Conservation (phyloP, 1,140 invertebrate species). For the Campoletis sonorensis region DNA sequence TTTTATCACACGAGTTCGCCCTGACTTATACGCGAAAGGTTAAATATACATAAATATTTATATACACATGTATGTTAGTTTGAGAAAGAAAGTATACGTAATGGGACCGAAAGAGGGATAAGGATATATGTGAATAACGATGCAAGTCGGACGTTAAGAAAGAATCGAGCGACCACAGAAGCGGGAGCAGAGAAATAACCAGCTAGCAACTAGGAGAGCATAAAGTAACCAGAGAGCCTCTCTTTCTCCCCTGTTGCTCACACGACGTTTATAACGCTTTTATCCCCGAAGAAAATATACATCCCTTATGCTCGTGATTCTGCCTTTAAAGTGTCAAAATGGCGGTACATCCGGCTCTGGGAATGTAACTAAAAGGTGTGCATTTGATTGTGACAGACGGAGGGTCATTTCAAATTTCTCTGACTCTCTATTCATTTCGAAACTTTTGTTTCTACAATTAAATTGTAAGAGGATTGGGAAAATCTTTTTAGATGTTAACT, state of each 20-base stretch:
- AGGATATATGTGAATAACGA: slow-evolving; percentile 30
- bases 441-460: too few species aligned
- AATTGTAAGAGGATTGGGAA: too few species aligned
- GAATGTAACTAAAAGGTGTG: neutral
- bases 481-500: too few species aligned
- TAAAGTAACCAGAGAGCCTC: slow-evolving; percentile 33
- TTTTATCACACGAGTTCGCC: slow-evolving; percentile 24
- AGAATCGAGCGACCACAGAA: slow-evolving; percentile 21
- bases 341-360: neutral
- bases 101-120: slow-evolving; percentile 21
- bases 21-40: slow-evolving; percentile 22
- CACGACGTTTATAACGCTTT: slow-evolving; percentile 42
- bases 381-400: neutral
- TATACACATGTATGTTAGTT: neutral
- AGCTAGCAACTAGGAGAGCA: slow-evolving; percentile 37
- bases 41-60: neutral
- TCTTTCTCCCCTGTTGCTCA: neutral
- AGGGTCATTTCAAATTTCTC: neutral
- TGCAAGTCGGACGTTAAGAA: neutral
- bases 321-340: slow-evolving; percentile 32
- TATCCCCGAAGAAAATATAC: slow-evolving; percentile 14
- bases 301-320: slow-evolving; percentile 16
- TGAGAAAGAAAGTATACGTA: neutral
- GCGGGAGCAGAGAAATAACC: slow-evolving; percentile 34
- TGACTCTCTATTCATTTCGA: neutral